phyloP scores from a whole-genome alignment of 1,140 invertebrate species.

The fruit fly (Drosophila melanogaster) region Release_6_plus_ISO1_MT NT_037436.4:8152501-8153000 shows the following conservation, averaged over 20 bases:
- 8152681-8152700: constrained; percentile 3
- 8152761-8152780: constrained; percentile 42
- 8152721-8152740: constrained; percentile 36
- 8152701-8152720: constrained; percentile 14
- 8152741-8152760: constrained; percentile 44
- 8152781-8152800: constrained; percentile 25
- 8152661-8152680: background rate
- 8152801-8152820: constrained; percentile 30
- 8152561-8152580: too few species aligned
- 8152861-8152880: constrained; percentile 72
- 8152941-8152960: constrained; percentile 66
- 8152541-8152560: too few species aligned
- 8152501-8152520: too few species aligned
- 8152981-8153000: constrained; percentile 5
- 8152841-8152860: constrained; percentile 55
- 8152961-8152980: constrained; percentile 13
- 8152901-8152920: constrained; percentile 74
- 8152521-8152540: too few species aligned
- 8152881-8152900: constrained; percentile 58
- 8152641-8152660: too few species aligned
- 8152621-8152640: too few species aligned
- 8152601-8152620: too few species aligned
- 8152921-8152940: constrained; percentile 48
- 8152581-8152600: too few species aligned
- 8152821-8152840: constrained; percentile 3